Evolutionary conservation across 2,113 vertebrate species (phyloP), one percentile per base, ranked within the genome.

Genomic region (Carettochelys insculpta): DNA sequence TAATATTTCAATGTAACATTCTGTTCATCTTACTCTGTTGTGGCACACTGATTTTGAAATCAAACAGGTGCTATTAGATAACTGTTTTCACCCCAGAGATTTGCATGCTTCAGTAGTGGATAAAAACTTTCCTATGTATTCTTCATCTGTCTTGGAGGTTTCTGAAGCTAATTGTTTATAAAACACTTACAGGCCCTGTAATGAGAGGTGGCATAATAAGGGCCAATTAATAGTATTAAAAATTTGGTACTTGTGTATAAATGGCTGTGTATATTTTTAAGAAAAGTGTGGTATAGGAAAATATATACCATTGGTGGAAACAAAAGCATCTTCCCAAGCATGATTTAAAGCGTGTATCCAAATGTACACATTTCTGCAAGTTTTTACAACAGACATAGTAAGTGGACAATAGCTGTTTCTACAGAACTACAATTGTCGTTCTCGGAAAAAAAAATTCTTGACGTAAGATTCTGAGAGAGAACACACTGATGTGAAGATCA

Each of bases 371-470:
- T 3, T 51, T 51, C 12, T 71, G 9, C 14, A 82, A n/a, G 34
- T 34, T 56, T 29, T 71, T 6, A n/a, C 12, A 51, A 31, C 24
- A 45, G 75, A 79, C 12, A 45, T 19, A 56, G 65, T 0, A 0
- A 56, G 34, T 50, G 84, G 56, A 43, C 50, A n/a, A n/a, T 22
- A 29, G 71, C 41, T 8, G 43, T 14, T 82, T 77, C 56, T 43
- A 79, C n/a, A 38, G 0, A 75, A 58, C 5, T 45, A 38, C 29
- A 68, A 73, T 50, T 38, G 5, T 58, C n/a, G 16, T 24, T 27
- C 48, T 50, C n/a, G 4, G 22, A 73, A 25, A 73, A 73, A 73
- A 73, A 43, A 5, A 3, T 4, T 11, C 8, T 1, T 1, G 5
- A 56, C 5, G 56, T 11, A 56, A 17, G 22, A 82, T 71, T 51